Conservation (phyloP, 2,888 invertebrate genomes). For the Pecten maximus region DNA sequence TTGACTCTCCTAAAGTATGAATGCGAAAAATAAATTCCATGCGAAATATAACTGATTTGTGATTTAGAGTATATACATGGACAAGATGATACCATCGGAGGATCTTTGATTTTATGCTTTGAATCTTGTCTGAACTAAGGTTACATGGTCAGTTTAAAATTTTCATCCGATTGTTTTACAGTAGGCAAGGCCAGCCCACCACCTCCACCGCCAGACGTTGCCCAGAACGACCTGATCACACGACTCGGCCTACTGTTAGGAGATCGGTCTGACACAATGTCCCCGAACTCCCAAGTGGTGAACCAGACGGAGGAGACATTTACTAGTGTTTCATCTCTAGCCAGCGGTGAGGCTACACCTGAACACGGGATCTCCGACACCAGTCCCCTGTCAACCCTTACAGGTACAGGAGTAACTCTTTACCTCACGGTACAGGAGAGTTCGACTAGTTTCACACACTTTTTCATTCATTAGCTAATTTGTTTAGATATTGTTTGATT, state of each 20-base stretch:
- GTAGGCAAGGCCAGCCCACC: conserved; percentile 71
- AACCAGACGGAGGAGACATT: conserved; percentile 82
- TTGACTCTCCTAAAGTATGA: no score
- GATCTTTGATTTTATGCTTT: no score
- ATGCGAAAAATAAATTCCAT: no score
- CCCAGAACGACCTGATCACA: conserved; percentile 92
- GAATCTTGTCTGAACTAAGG: no score
- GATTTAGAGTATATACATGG: no score
- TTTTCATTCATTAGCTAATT: no score
- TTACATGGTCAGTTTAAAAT: no score
- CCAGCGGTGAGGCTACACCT: conserved; percentile 86
- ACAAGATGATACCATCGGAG: no score
- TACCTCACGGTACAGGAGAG: background rate
- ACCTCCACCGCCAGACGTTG: conserved; percentile 82
- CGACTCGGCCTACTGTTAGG: conserved; percentile 91
- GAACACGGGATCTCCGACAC: conserved; percentile 90
- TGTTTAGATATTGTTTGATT: no score
- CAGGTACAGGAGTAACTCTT: conserved; percentile 83
- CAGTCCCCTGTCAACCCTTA: conserved; percentile 94
- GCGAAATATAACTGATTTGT: no score
- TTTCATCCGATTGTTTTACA: no score
- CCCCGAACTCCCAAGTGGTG: conserved; percentile 54
- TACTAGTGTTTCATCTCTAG: conserved; percentile 85
- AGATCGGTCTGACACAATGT: conserved; percentile 83
- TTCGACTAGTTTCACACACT: no score